Evolutionary conservation across 92 coral and sea anemone species (phyloP).

Genomic region (Zoanthus sociatus): DNA sequence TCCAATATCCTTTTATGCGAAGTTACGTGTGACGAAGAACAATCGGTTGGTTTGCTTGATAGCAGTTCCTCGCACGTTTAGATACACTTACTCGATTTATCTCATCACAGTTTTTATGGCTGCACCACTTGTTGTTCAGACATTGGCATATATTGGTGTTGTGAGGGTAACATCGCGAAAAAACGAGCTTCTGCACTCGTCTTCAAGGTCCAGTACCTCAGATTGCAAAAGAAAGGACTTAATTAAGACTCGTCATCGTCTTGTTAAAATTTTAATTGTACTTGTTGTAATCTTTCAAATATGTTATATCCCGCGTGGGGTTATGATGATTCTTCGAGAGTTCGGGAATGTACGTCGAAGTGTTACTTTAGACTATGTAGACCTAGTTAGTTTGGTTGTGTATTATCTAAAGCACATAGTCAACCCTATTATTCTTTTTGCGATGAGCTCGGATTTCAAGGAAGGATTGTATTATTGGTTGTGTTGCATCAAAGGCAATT

Average conservation of each 20-base stretch:
- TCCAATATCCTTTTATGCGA: slow-evolving; percentile 57
- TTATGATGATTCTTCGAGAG: slow-evolving; percentile 27
- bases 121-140: slow-evolving; percentile 55
- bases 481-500: slow-evolving; percentile 13
- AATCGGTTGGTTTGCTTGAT: slow-evolving; percentile 4
- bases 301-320: slow-evolving; percentile 56
- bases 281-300: slow-evolving; percentile 56
- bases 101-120: slow-evolving; percentile 56
- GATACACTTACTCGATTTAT: slow-evolving; percentile 61
- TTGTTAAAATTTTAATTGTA: slow-evolving; percentile 31
- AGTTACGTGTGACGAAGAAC: neutral
- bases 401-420: slow-evolving; percentile 65
- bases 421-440: slow-evolving; percentile 62
- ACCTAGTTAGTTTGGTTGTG: slow-evolving; percentile 37
- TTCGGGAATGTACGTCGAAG: slow-evolving; percentile 30
- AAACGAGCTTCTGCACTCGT: slow-evolving; percentile 10
- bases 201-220: neutral
- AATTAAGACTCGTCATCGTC: slow-evolving; percentile 30
- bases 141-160: slow-evolving; percentile 60
- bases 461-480: slow-evolving; percentile 43
- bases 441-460: slow-evolving; percentile 65
- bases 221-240: slow-evolving; percentile 4
- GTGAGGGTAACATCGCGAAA: slow-evolving; percentile 24
- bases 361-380: slow-evolving; percentile 25
- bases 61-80: slow-evolving; percentile 30